Evolutionary conservation across 2,888 invertebrate genomes (phyloP), one percentile per base, ranked within the genome.

Genomic region (Erynnis tages): DNA sequence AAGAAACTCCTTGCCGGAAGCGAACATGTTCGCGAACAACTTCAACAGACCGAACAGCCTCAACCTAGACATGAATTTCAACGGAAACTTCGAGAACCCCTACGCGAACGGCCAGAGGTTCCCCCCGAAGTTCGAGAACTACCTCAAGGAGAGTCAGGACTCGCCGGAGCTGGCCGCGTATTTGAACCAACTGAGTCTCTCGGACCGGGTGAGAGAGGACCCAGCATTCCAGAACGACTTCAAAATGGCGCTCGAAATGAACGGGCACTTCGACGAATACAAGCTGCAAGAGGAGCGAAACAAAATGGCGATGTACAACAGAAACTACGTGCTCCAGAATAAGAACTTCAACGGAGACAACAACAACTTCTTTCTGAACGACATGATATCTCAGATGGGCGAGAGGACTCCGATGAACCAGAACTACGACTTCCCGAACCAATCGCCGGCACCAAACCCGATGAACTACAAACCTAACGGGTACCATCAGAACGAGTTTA

Each of bases 1-100:
- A 79, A 86, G 88, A 72, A 85, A 83, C 62, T 86, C 88, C 1
- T 60, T 88, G 27, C 85, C 85, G 1, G 87, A 89, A 50, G 63
- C 78, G 0, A 84, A 76, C 38, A 76, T 82, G 73, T 88, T 80
- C 60, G 54, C 71, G 10, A 82, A 75, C 57, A 78, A 77, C 47
- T 84, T 65, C 57, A 79, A 71, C 47, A 66, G 87, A 57, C 85
- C 87, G 0, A 86, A 78, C 63, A 88, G 87, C 61, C 69, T 87
- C 1, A 86, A 86, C 54, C 61, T 88, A 49, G 87, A 86, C 45
- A 75, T 81, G 73, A 83, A 76, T 54, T 83, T 67, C 58, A 82
- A 78, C 27, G 54, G 71, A 1, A 84, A 75, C 50, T 82, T 65
- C 41, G 83, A 87, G 0, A 41, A 32, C 32, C 61, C 44, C 19